These are phyloP conservation scores for Platyrinchus mystaceus DNA, from an alignment of 2,797 vertebrate species.

Conservation along the genomic window DNA sequence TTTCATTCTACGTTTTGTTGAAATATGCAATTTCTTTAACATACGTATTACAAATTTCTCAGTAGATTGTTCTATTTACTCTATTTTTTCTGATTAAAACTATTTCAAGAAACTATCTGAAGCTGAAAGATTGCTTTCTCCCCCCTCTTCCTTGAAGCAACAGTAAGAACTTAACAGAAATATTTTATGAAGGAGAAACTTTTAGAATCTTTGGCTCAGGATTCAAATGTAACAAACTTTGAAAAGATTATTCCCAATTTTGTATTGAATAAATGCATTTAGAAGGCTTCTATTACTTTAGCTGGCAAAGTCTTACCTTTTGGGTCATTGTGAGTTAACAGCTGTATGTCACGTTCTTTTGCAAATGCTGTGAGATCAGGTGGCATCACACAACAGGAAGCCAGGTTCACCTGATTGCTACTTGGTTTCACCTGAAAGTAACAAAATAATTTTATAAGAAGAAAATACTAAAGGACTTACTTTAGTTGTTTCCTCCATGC, in stretches of 20 bases:
- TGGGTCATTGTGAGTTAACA: constrained; percentile 95
- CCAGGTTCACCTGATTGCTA: constrained; percentile 98
- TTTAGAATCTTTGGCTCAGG: not conserved
- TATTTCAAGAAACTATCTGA: not conserved
- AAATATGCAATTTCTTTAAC: not conserved
- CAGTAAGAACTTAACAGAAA: not conserved
- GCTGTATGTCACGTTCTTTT: constrained; percentile 95
- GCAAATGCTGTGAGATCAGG: constrained; percentile 98
- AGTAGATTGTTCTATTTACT: not conserved
- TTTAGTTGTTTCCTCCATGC: not conserved
- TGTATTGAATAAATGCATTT: not conserved
- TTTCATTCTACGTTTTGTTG: not conserved
- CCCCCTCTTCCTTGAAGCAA: not conserved
- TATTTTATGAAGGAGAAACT: not conserved
- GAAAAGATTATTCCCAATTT: not conserved
- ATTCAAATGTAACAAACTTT: not conserved
- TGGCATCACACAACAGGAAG: constrained; percentile 99
- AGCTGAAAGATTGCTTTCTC: not conserved
- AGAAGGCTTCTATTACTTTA: not conserved
- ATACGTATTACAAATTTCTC: not conserved
- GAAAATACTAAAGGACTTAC: not conserved
- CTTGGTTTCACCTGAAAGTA: constrained; percentile 90
- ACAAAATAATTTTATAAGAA: not conserved
- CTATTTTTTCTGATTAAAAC: not conserved
- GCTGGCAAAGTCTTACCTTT: constrained; percentile 82